Percentiles rank a stretch among this genome's conserved stretches.
phyloP scores from a whole-genome alignment of 2,113 vertebrate species.

The Paramisgurnus dabryanus region DNA sequence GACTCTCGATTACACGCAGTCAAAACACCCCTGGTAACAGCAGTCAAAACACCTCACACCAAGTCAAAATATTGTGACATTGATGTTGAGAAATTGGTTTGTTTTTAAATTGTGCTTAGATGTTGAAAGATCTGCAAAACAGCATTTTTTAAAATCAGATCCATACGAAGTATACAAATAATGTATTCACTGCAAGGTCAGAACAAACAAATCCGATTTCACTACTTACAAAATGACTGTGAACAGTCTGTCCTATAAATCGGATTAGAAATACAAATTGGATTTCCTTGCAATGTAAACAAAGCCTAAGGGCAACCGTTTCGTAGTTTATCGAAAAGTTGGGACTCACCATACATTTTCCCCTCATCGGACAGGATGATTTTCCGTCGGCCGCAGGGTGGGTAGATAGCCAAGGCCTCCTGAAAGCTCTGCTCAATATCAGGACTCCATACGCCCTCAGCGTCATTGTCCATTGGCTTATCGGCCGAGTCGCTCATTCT shows the following conservation, averaged over 20 bases:
- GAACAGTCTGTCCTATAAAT: not conserved
- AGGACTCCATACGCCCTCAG: constrained; percentile 97
- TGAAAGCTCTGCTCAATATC: constrained; percentile 99
- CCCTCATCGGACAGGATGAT: constrained; percentile 98
- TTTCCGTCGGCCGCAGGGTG: constrained; percentile 95
- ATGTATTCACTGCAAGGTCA: not conserved
- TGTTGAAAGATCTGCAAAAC: not conserved
- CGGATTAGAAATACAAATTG: not conserved
- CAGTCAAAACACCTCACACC: constrained; percentile 10
- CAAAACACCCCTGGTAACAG: not conserved
- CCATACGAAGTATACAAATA: too few species aligned
- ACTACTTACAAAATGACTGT: not conserved
- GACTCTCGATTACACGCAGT: not conserved
- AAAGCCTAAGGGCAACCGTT: not conserved
- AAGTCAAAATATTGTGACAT: constrained; percentile 7
- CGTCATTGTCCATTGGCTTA: constrained; percentile 95
- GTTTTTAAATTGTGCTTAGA: not conserved
- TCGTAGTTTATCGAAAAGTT: not conserved
- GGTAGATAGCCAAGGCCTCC: constrained; percentile 97
- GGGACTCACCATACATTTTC: constrained; percentile 87
- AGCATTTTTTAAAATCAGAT: too few species aligned
- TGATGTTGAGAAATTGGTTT: not conserved
- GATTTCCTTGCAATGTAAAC: not conserved
- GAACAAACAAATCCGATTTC: not conserved
- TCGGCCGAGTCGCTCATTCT: constrained; percentile 95